Conservation (phyloP, 2,113 vertebrate species). For the Theropithecus gelada region DNA sequence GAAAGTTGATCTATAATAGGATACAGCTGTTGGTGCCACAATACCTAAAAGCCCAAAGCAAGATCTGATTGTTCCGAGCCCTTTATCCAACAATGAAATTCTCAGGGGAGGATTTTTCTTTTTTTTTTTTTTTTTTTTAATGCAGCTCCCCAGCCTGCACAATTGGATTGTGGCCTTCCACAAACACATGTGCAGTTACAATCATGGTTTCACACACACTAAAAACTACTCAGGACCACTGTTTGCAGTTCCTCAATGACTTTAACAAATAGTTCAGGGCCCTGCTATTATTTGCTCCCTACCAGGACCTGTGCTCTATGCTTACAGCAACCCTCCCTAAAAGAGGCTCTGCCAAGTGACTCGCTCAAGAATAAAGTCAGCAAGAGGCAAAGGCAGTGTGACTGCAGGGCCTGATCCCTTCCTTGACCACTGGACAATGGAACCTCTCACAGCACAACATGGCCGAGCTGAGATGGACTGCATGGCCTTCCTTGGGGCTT, state of each 20-base stretch:
- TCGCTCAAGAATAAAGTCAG: neutral
- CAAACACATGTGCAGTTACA: neutral
- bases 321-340: neutral
- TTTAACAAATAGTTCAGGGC: neutral
- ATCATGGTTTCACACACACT: neutral
- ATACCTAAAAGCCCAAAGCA: neutral
- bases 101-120: neutral
- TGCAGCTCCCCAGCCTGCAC: neutral
- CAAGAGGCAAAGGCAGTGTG: neutral
- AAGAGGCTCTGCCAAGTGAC: neutral
- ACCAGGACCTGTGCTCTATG: neutral
- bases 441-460: neutral
- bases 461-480: neutral
- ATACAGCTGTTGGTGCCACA: neutral
- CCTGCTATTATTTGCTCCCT: neutral
- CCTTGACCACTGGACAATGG: neutral
- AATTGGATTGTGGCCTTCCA: neutral
- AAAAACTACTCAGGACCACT: neutral
- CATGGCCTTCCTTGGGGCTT: neutral
- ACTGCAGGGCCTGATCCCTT: neutral
- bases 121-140: neutral
- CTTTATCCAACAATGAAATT: neutral
- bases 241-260: neutral
- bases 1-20: slow-evolving; percentile 21
- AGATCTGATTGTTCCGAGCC: slow-evolving; percentile 1